Percentiles rank a stretch among this genome's conserved stretches.
Evolutionary conservation across 2,113 vertebrate species (phyloP).

Genomic region (Gallinago undulata): DNA sequence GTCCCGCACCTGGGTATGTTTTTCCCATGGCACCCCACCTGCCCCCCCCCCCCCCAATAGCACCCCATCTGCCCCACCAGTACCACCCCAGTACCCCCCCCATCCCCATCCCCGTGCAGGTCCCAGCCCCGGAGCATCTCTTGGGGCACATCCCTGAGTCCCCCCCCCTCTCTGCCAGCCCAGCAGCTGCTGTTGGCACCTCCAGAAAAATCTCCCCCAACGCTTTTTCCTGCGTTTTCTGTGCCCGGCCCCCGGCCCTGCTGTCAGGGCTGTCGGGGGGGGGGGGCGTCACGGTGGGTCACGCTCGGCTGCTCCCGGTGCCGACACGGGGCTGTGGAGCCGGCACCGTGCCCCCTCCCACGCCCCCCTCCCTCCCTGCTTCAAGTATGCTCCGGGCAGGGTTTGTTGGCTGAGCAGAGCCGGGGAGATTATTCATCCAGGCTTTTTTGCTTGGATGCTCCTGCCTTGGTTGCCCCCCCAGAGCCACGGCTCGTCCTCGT

Average conservation of each 20-base stretch:
- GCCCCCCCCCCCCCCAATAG: fast-evolving
- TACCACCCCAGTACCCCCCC: neutral
- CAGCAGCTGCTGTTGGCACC: neutral
- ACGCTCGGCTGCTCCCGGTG: neutral
- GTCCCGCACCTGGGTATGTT: neutral
- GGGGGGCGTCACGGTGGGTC: neutral
- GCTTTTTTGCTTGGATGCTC: neutral
- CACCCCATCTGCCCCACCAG: neutral
- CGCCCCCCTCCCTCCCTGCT: neutral
- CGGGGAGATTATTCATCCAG: neutral
- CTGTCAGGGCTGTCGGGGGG: neutral
- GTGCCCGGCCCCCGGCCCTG: no score
- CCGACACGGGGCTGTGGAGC: neutral
- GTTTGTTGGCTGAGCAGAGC: neutral
- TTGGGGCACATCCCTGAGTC: neutral
- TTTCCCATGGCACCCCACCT: neutral
- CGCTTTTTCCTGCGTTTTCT: neutral
- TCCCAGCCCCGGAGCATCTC: neutral
- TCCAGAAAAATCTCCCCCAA: neutral
- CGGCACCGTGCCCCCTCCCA: no score
- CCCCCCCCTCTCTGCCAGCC: neutral
- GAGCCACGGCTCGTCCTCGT: neutral
- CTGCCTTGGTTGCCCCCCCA: neutral
- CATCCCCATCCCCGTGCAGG: neutral
- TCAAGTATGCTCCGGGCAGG: neutral